Percentiles rank a stretch among this genome's conserved stretches.
Evolutionary conservation across 2,797 vertebrate genomes (phyloP).

Genomic region (Parauchenoglanis ngamensis): DNA sequence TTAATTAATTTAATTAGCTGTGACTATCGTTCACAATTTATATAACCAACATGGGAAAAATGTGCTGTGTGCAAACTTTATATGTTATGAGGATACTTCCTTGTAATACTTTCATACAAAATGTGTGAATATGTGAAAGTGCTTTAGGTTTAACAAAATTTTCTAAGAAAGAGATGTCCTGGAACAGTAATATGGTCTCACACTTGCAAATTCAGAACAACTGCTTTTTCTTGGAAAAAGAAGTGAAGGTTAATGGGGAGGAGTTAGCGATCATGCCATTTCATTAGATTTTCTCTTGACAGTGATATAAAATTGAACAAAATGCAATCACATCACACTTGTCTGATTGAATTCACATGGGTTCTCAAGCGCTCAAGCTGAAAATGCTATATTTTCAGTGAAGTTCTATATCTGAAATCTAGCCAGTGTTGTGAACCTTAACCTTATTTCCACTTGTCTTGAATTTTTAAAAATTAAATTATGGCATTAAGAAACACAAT

Average conservation of each 20-base stretch:
- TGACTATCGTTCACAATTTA: constrained; percentile 22
- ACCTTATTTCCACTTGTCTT: background rate
- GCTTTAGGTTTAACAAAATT: background rate
- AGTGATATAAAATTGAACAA: background rate
- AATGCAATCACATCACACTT: background rate
- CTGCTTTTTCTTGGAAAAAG: background rate
- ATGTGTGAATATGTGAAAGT: background rate
- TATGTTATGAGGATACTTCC: background rate
- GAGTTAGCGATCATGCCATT: background rate
- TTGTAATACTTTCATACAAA: background rate
- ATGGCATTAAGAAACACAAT: constrained; percentile 2
- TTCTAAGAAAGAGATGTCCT: background rate
- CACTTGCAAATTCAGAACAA: background rate
- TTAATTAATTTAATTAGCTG: background rate
- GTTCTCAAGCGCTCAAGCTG: background rate
- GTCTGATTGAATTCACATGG: background rate
- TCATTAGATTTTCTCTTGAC: background rate
- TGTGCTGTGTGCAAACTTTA: background rate
- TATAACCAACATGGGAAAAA: constrained; percentile 11
- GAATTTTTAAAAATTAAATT: background rate
- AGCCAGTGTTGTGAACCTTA: background rate
- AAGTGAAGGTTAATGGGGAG: background rate
- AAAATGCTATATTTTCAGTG: background rate
- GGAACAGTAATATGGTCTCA: background rate
- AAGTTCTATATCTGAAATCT: background rate